These are phyloP conservation scores for Chrysodeixis includens DNA, from an alignment of 2,888 invertebrate species.

Conservation along the genomic window DNA sequence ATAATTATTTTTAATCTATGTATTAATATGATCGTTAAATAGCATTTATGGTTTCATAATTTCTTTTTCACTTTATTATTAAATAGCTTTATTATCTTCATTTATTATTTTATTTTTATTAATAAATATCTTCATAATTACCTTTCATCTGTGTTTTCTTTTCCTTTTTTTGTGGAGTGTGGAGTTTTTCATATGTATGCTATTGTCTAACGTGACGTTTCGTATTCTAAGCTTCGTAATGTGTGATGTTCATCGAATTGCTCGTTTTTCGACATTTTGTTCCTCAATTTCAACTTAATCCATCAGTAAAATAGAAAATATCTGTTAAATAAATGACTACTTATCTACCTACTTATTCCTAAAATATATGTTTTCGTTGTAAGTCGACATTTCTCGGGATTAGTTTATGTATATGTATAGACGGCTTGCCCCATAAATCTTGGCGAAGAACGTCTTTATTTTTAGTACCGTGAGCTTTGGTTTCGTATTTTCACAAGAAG, in stretches of 20 bases:
- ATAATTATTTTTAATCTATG: slow-evolving; percentile 24
- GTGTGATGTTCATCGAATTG: neutral
- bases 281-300: too few species aligned
- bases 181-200: slow-evolving; percentile 28
- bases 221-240: neutral
- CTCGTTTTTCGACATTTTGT: neutral
- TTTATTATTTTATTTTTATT: slow-evolving; percentile 33
- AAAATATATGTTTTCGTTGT: slow-evolving; percentile 17
- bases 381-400: slow-evolving; percentile 37
- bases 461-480: slow-evolving; percentile 31
- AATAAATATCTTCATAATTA: slow-evolving; percentile 53
- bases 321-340: neutral
- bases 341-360: neutral
- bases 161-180: slow-evolving; percentile 46
- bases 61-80: slow-evolving; percentile 24
- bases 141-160: slow-evolving; percentile 58
- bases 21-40: slow-evolving; percentile 27
- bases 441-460: slow-evolving; percentile 33
- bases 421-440: slow-evolving; percentile 39
- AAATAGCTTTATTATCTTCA: slow-evolving; percentile 15
- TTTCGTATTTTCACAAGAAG: slow-evolving; percentile 25
- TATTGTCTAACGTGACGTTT: slow-evolving; percentile 16
- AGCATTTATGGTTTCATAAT: neutral
- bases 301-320: neutral
- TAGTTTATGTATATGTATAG: slow-evolving; percentile 30